A percentile compares a stretch with the other conserved stretches of the same genome.
Conservation (phyloP, 1,140 invertebrate species). For the Acromyrmex heyeri region DNA sequence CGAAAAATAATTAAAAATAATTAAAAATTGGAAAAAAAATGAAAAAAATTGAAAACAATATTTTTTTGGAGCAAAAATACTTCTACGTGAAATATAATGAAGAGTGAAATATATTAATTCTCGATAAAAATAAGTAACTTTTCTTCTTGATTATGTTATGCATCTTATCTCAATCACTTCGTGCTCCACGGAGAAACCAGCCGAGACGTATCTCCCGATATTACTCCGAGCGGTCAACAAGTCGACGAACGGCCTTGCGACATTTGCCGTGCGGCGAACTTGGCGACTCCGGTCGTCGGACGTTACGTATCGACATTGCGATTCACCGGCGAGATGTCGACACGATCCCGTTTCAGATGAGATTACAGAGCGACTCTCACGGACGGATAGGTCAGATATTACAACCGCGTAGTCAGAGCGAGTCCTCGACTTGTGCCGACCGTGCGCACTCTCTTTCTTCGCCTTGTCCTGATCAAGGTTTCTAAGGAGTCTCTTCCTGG, state of each 20-base stretch:
- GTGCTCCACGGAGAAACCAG: not conserved
- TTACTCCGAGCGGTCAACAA: constrained; percentile 28
- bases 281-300: constrained; percentile 18
- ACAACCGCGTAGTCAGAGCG: constrained; percentile 33
- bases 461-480: not conserved
- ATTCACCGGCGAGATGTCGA: constrained; percentile 44
- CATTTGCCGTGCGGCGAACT: constrained; percentile 66
- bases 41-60: no score
- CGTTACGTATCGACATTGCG: constrained; percentile 43
- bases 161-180: not conserved
- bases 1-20: no score
- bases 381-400: constrained; percentile 52
- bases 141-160: not conserved
- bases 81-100: not conserved
- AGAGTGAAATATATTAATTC: not conserved
- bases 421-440: not conserved
- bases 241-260: constrained; percentile 76
- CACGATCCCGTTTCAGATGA: constrained; percentile 37
- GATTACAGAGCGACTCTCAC: constrained; percentile 40
- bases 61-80: not conserved
- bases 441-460: constrained; percentile 39
- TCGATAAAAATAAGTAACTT: not conserved
- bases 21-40: no score
- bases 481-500: not conserved
- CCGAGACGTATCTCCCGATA: constrained; percentile 20